phyloP scores from a whole-genome alignment of 1,140 invertebrate genomes.

The Melanaphis sacchari region DNA sequence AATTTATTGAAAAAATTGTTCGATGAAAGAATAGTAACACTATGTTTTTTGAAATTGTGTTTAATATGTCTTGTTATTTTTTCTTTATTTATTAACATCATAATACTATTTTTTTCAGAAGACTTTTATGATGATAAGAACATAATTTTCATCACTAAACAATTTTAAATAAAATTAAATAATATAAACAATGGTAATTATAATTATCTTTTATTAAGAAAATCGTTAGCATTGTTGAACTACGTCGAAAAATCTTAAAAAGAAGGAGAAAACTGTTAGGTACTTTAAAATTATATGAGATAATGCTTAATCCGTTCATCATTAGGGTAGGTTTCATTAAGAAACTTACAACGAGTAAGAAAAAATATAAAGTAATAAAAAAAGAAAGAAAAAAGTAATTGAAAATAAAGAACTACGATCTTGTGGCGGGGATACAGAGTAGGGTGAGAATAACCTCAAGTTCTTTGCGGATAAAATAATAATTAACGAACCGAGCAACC shows the following conservation, averaged over 20 bases:
- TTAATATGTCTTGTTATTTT: not conserved
- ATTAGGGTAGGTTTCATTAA: conserved; percentile 57
- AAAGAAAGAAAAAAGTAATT: conserved; percentile 39
- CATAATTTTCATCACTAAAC: not conserved
- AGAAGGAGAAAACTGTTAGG: conserved; percentile 14
- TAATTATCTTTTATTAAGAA: conserved; percentile 15
- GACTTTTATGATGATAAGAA: not conserved
- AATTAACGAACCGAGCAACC: conserved; percentile 22
- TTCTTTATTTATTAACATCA: not conserved
- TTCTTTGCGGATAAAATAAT: conserved; percentile 51
- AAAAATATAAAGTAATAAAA: conserved; percentile 18
- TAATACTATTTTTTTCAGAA: not conserved
- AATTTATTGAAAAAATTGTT: not conserved
- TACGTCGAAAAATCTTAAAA: not conserved
- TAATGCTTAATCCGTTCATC: conserved; percentile 48
- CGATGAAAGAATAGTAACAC: not conserved
- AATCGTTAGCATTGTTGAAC: not conserved
- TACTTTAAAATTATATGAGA: not conserved
- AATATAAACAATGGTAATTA: conserved; percentile 1
- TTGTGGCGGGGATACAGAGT: not conserved
- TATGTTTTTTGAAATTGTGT: not conserved
- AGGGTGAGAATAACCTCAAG: conserved; percentile 26
- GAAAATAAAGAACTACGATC: conserved; percentile 46
- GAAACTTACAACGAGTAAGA: not conserved
- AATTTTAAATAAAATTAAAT: conserved; percentile 26